phyloP scores from a whole-genome alignment of 1,140 invertebrate genomes.

The Leptoteleia sp. region DNA sequence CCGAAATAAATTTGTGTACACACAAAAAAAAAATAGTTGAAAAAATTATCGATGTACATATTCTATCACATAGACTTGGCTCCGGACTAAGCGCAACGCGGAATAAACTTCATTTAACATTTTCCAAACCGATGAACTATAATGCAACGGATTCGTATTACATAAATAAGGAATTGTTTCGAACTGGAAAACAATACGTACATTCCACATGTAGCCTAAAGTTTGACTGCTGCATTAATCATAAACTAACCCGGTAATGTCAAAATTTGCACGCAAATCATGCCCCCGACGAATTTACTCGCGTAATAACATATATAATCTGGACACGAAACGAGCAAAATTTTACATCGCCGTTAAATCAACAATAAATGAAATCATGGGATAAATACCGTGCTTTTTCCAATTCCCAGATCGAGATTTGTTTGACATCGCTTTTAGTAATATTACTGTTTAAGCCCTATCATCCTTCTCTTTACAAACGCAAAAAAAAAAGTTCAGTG shows the following conservation, averaged over 20 bases:
- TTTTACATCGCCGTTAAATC: slow-evolving; percentile 23
- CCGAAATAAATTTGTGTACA: too few relatives aligned
- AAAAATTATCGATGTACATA: too few relatives aligned
- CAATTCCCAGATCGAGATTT: neutral
- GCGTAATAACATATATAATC: slow-evolving; percentile 46
- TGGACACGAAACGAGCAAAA: slow-evolving; percentile 20
- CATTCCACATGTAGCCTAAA: slow-evolving; percentile 31
- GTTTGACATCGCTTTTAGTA: slow-evolving; percentile 21
- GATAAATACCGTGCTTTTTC: slow-evolving; percentile 4
- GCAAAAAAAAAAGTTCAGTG: neutral
- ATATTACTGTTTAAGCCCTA: slow-evolving; percentile 8
- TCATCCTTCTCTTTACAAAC: slow-evolving; percentile 8
- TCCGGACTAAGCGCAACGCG: slow-evolving; percentile 2
- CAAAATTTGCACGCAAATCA: slow-evolving; percentile 37
- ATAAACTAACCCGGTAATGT: slow-evolving; percentile 44
- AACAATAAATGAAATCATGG: slow-evolving; percentile 22
- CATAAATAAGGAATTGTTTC: slow-evolving; percentile 38
- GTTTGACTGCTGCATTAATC: slow-evolving; percentile 44
- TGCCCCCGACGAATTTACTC: slow-evolving; percentile 15
- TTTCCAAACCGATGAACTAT: slow-evolving; percentile 35
- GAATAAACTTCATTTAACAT: slow-evolving; percentile 39
- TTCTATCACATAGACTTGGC: too few relatives aligned
- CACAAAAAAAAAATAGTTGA: too few relatives aligned
- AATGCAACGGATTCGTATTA: slow-evolving; percentile 30
- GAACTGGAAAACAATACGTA: slow-evolving; percentile 45